Conservation (phyloP, 2,797 vertebrate genomes). For the Lycodopsis pacificus region DNA sequence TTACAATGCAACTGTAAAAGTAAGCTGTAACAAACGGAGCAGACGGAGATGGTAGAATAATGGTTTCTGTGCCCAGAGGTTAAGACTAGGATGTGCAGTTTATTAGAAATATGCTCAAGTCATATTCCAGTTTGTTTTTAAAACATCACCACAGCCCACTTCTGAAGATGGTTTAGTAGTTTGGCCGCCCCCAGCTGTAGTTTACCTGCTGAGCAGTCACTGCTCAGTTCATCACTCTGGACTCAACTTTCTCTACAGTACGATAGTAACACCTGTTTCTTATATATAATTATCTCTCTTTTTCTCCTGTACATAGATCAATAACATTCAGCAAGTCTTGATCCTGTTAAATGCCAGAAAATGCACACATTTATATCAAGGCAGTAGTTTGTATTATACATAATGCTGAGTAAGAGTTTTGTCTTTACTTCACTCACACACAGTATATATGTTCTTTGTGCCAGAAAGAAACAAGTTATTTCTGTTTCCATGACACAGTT, state of each 20-base stretch:
- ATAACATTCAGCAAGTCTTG: neutral
- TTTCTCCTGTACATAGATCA: neutral
- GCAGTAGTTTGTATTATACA: slow-evolving; percentile 12
- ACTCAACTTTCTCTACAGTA: slow-evolving; percentile 18
- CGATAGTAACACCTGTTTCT: neutral
- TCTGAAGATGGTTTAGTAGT: neutral
- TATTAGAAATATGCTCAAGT: neutral
- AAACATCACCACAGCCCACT: neutral
- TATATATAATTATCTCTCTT: neutral
- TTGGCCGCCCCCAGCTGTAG: neutral
- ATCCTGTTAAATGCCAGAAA: slow-evolving; percentile 14
- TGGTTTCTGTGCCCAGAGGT: no score
- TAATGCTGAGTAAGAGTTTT: neutral
- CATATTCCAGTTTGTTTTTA: neutral
- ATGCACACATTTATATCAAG: slow-evolving; percentile 1
- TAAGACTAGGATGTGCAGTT: neutral
- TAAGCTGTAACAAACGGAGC: no score
- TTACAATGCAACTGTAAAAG: neutral
- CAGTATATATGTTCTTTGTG: neutral
- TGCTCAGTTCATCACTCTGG: neutral
- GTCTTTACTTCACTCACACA: neutral
- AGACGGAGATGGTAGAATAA: no score
- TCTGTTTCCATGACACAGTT: neutral
- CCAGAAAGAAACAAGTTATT: neutral
- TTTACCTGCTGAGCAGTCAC: neutral